Conservation (phyloP, 2,888 invertebrate genomes). For the Platynereis dumerilii region DNA sequence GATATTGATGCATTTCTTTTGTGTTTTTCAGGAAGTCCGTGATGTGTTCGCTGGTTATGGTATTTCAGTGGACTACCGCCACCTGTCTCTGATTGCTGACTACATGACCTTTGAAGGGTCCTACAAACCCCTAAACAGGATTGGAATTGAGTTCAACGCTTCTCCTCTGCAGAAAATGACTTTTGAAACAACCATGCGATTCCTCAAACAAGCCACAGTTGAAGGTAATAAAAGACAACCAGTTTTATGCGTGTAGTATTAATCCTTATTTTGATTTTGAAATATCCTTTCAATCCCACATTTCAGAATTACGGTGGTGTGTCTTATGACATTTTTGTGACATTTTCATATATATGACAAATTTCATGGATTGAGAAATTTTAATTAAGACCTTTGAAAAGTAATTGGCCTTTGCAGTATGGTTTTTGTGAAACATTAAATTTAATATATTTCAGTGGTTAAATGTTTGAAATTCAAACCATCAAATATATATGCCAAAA, state of each 20-base stretch:
- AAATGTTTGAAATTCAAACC: too few species aligned
- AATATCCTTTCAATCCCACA: not conserved
- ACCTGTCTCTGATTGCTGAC: conserved; percentile 91
- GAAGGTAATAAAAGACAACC: conserved; percentile 68
- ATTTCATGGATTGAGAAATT: too few species aligned
- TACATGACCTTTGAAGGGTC: conserved; percentile 96
- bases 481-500: too few species aligned
- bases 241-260: not conserved
- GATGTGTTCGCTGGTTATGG: conserved; percentile 98
- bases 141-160: conserved; percentile 86
- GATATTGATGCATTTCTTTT: too few species aligned
- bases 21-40: conserved; percentile 76
- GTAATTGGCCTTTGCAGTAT: too few species aligned
- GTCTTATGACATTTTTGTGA: not conserved
- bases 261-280: not conserved
- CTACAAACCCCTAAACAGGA: conserved; percentile 88
- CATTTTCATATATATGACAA: too few species aligned
- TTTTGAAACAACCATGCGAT: conserved; percentile 90
- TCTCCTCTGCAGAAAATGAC: conserved; percentile 98
- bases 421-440: too few species aligned
- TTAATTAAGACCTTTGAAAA: too few species aligned
- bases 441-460: too few species aligned
- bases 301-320: not conserved
- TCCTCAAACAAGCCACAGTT: conserved; percentile 80
- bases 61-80: conserved; percentile 91